These are phyloP conservation scores for Bambusicola thoracicus DNA, from an alignment of 2,113 vertebrate genomes.

Conservation along the genomic window DNA sequence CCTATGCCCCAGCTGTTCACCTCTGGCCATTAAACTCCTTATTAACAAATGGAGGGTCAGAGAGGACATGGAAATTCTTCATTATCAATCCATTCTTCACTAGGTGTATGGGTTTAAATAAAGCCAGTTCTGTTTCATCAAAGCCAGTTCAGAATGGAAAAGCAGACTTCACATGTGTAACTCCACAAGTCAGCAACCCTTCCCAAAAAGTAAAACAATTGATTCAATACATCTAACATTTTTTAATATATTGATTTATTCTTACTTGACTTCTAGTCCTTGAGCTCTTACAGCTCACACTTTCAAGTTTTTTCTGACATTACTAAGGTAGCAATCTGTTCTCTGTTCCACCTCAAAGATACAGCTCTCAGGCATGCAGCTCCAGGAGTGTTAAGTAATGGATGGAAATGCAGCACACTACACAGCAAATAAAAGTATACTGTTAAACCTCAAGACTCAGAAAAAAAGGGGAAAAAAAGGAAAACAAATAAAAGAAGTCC, in stretches of 20 bases:
- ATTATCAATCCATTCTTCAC: background rate
- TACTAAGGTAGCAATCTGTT: background rate
- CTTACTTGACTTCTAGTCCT: background rate
- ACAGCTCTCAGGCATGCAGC: background rate
- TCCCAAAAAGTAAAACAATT: background rate
- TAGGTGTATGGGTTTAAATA: background rate
- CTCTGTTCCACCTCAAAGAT: background rate
- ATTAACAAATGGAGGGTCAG: background rate
- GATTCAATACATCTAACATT: background rate
- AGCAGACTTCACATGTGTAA: background rate
- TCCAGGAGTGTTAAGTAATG: background rate
- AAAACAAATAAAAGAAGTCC: background rate
- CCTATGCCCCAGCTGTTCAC: background rate
- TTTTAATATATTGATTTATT: background rate
- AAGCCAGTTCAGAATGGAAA: background rate
- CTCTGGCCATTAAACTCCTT: background rate
- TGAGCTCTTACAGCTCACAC: background rate
- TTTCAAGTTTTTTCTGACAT: background rate
- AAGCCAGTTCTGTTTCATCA: background rate
- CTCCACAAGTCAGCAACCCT: background rate
- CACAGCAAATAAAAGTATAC: too few relatives aligned
- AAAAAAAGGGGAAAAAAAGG: background rate
- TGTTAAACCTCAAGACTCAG: background rate
- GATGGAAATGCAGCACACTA: background rate
- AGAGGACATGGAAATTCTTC: background rate